Evolutionary conservation across 2,113 vertebrate species (phyloP).

Genomic region (Bos indicus): DNA sequence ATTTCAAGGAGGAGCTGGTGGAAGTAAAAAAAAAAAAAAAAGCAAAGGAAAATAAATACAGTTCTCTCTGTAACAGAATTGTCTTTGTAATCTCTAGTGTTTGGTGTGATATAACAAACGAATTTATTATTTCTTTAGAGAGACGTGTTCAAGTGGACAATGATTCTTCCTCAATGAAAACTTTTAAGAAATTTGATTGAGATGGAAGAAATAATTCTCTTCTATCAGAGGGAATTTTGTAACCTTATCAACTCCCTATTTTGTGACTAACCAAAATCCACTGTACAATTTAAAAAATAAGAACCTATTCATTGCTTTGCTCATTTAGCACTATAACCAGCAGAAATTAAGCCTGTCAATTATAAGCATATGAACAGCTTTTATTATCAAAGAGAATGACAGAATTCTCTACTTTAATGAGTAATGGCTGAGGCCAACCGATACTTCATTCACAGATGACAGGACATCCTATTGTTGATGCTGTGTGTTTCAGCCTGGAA

Average conservation of each 20-base stretch:
- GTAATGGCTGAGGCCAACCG: conserved; percentile 72
- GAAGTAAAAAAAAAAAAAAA: neutral
- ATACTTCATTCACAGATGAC: conserved; percentile 78
- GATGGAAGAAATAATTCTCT: neutral
- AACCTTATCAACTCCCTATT: neutral
- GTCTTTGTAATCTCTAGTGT: neutral
- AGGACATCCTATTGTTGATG: conserved; percentile 73
- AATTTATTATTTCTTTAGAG: neutral
- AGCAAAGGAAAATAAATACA: neutral
- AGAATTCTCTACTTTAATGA: conserved; percentile 73
- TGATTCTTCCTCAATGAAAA: neutral
- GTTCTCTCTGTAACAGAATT: neutral
- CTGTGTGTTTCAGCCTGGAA: conserved; percentile 65
- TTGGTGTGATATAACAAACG: neutral
- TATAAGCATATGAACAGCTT: conserved; percentile 72
- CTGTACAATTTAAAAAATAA: neutral
- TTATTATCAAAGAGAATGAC: conserved; percentile 79
- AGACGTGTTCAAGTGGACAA: neutral
- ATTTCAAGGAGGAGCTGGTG: neutral
- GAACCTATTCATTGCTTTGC: conserved; percentile 2
- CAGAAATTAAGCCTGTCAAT: conserved; percentile 74
- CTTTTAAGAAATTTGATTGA: neutral
- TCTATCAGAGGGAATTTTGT: neutral
- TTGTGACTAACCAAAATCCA: neutral
- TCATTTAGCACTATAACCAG: conserved; percentile 65